phyloP scores from a whole-genome alignment of 2,888 invertebrate species.

The Scaptomyza polygonia region DNA sequence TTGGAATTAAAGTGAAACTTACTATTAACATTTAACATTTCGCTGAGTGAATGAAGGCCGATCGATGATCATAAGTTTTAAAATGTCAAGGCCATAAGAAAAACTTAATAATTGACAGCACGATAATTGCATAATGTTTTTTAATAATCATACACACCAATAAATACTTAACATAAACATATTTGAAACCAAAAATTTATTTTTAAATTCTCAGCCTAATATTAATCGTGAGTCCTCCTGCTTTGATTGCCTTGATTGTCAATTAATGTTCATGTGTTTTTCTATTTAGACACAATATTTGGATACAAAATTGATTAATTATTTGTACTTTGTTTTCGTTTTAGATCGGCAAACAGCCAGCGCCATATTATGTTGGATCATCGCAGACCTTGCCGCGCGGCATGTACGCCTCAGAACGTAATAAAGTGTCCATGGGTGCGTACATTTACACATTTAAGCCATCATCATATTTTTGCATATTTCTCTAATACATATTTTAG shows the following conservation, averaged over 20 bases:
- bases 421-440: conserved; percentile 84
- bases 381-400: conserved; percentile 84
- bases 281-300: background rate
- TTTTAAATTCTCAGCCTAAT: background rate
- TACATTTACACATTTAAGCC: conserved; percentile 21
- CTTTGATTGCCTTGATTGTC: background rate
- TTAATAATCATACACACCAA: background rate
- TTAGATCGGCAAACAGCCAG: conserved; percentile 83
- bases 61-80: conserved; percentile 12
- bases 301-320: background rate
- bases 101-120: background rate
- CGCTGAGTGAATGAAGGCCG: conserved; percentile 42
- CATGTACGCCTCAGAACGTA: conserved; percentile 85
- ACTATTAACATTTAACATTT: conserved; percentile 44
- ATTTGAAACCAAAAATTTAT: background rate
- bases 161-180: background rate
- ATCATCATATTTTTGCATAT: background rate
- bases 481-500: background rate
- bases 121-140: background rate
- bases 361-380: conserved; percentile 84
- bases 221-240: background rate
- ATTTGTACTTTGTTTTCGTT: conserved; percentile 22
- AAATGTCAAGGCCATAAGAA: conserved; percentile 30
- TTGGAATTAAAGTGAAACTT: conserved; percentile 51
- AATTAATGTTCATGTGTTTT: too few species aligned